phyloP scores from a whole-genome alignment of 2,113 vertebrate genomes.

The Lampris incognitus region DNA sequence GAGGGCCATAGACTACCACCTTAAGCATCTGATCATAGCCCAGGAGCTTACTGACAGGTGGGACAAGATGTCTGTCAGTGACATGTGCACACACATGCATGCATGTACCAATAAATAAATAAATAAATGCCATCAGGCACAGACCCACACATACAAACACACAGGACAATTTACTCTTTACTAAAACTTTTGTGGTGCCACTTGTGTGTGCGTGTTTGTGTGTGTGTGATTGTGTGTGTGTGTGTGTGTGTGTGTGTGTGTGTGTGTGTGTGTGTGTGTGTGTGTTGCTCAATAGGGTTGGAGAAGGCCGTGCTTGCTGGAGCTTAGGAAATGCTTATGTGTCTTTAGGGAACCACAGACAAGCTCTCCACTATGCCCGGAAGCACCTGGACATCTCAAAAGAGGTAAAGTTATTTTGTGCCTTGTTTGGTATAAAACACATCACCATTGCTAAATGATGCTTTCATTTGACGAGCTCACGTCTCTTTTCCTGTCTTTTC shows the following conservation, averaged over 20 bases:
- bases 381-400: conserved; percentile 95
- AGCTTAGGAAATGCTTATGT: conserved; percentile 95
- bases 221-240: neutral
- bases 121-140: too few species aligned
- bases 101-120: neutral
- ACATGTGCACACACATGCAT: neutral
- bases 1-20: conserved; percentile 91
- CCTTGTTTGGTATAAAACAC: neutral
- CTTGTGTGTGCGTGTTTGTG: too few species aligned
- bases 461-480: neutral
- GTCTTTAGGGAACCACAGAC: conserved; percentile 90
- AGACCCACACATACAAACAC: too few species aligned
- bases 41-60: conserved; percentile 96
- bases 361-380: conserved; percentile 90
- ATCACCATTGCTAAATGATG: neutral
- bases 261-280: neutral
- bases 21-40: conserved; percentile 94
- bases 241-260: conserved; percentile 9
- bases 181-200: too few species aligned
- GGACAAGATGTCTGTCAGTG: neutral
- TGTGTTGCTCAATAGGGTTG: conserved; percentile 84
- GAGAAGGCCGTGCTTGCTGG: conserved; percentile 97
- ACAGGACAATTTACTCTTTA: too few species aligned
- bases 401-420: conserved; percentile 83
- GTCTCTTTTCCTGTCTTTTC: neutral